These are phyloP conservation scores for Nymphalis urticae DNA, from an alignment of 2,888 invertebrate genomes.

Conservation along the genomic window DNA sequence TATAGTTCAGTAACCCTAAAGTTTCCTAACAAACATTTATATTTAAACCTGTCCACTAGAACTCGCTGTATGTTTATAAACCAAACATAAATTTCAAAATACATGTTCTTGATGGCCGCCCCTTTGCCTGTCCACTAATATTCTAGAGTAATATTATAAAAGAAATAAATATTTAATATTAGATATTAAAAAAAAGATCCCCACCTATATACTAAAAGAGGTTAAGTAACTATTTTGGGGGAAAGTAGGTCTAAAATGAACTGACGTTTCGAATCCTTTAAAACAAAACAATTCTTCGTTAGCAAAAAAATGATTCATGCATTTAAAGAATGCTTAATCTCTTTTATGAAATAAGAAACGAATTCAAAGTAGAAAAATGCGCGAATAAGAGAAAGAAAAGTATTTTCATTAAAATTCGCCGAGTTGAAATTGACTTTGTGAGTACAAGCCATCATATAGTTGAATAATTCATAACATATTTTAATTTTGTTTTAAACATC, in stretches of 20 bases:
- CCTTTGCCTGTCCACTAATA: too few species aligned
- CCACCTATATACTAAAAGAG: too few species aligned
- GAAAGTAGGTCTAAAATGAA: neutral
- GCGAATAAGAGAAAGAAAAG: conserved; percentile 49
- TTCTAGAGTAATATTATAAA: too few species aligned
- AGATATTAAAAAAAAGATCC: neutral
- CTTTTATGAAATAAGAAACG: conserved; percentile 54
- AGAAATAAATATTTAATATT: too few species aligned
- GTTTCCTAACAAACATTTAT: conserved; percentile 78
- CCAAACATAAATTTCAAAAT: too few species aligned
- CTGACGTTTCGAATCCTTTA: neutral
- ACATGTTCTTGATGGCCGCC: too few species aligned
- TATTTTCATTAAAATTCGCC: conserved; percentile 53
- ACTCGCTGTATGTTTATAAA: conserved; percentile 41
- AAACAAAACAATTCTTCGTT: conserved; percentile 20
- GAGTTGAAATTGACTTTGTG: conserved; percentile 43
- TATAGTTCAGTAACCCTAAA: conserved; percentile 68
- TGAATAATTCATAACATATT: conserved; percentile 43
- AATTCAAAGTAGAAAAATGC: conserved; percentile 56
- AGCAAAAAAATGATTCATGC: conserved; percentile 34
- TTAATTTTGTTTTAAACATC: conserved; percentile 35
- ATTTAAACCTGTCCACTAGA: conserved; percentile 69
- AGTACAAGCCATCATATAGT: conserved; percentile 39
- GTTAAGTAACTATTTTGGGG: neutral
- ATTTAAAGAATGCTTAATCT: conserved; percentile 62